These are phyloP conservation scores for Lepidonotus clava DNA, from an alignment of 2,888 invertebrate species.

Conservation along the genomic window DNA sequence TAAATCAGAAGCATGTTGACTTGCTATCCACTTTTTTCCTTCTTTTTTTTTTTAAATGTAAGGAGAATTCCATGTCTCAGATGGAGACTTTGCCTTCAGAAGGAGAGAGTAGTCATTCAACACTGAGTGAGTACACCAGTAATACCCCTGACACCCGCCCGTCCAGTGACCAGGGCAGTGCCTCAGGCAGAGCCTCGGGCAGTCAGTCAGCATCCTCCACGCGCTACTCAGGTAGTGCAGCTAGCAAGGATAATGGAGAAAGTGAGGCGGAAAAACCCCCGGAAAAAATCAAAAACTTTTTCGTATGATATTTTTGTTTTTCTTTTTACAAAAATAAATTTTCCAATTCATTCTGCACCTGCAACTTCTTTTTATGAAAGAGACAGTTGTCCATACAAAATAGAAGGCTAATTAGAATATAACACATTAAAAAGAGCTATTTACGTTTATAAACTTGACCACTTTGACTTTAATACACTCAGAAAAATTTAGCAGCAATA, in stretches of 20 bases:
- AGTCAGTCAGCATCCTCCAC: neutral
- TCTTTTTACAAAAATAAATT: neutral
- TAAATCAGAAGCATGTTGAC: neutral
- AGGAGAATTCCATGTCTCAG: slow-evolving; percentile 9
- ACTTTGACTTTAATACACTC: too few species aligned
- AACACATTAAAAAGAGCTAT: too few species aligned
- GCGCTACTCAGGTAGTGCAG: neutral
- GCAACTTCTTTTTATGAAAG: too few species aligned
- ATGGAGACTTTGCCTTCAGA: neutral
- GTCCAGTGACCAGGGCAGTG: neutral
- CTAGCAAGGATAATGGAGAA: neutral
- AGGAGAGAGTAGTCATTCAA: neutral
- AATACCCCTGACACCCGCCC: too few species aligned
- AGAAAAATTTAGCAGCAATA: too few species aligned
- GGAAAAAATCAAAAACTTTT: neutral
- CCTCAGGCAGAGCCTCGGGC: neutral
- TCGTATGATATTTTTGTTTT: neutral
- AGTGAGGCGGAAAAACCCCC: too few species aligned
- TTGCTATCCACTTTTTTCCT: neutral
- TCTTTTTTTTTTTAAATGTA: neutral
- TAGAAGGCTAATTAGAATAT: too few species aligned
- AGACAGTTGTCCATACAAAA: too few species aligned
- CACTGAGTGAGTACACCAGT: too few species aligned
- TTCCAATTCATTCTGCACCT: neutral
- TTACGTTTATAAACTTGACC: too few species aligned